Base-by-base conservation (phyloP, 2,113 vertebrate species). In the Syngnathus floridae region DNA sequence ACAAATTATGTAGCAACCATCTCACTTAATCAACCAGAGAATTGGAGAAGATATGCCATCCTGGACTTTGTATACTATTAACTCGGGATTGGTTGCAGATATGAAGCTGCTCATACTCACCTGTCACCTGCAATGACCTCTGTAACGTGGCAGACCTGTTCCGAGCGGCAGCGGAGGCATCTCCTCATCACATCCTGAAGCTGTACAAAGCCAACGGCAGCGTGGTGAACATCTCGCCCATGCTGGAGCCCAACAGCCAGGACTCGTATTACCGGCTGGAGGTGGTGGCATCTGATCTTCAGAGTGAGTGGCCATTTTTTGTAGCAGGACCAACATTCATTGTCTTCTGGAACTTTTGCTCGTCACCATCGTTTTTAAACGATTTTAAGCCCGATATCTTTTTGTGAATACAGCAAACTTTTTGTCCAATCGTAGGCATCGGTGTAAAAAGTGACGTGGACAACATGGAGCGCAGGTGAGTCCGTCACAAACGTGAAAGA, bases 181-280 rank as follows among this genome's bases (percentile, higher is more conserved):
- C 76, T 7, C 84, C 88, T 35, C 66, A 86, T 38, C 82, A 88
- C 82, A 83, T 89, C 73, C 70, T 90, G 70, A 90, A 88, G 79
- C 61, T 89, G 80, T 90, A 88, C 76, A 78, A 70, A 65, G 14
- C 21, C 0, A 74, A 63, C 19, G 84, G 88, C 54, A 45, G 65
- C 56, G 36, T 86, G 73, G 67, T 90, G 64, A 88, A 89, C 56
- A 88, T 88, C 74, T 87, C 81, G 4, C 83, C 86, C 1, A 61
- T 13, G n/a, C 72, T 90, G 72, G 72, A 86, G 31, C 52, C 79
- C 68, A 88, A 90, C 78, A 72, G 19, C 58, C 6, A 31, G 9
- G 78, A 85, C 31, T 68, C 77, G 0, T 66, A 40, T 65, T 89
- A 88, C 81, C 66, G 73, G 0, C 81, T 90, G 71, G 83, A 88